Percentiles rank a stretch among this genome's conserved stretches.
These are phyloP conservation scores for Montifringilla adamsi DNA, from an alignment of 2,113 vertebrate genomes.

Conservation along the genomic window DNA sequence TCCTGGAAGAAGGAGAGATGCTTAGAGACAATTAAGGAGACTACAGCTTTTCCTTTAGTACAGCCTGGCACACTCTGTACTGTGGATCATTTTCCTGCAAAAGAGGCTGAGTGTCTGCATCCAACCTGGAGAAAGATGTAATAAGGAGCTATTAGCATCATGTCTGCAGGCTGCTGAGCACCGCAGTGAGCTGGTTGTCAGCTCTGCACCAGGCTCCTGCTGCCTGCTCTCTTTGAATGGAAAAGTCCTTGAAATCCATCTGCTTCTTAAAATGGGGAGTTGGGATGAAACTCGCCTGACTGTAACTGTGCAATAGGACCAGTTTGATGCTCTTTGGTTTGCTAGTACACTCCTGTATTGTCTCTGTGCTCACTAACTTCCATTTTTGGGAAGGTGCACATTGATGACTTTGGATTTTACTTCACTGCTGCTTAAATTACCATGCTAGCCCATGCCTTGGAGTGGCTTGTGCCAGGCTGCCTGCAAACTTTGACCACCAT, in stretches of 20 bases:
- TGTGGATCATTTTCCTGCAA: neutral
- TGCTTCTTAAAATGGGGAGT: neutral
- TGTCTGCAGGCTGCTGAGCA: neutral
- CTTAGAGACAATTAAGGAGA: neutral
- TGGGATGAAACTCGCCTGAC: neutral
- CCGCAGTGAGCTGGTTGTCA: neutral
- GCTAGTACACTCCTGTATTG: neutral
- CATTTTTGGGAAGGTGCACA: neutral
- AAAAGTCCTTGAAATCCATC: constrained; percentile 10
- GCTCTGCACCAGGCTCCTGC: neutral
- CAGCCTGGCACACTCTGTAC: neutral
- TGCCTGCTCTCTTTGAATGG: neutral
- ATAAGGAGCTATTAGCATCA: neutral
- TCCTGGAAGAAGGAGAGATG: neutral
- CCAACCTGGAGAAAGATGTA: neutral
- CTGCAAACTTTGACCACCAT: neutral
- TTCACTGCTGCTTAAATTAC: neutral
- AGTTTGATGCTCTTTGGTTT: neutral
- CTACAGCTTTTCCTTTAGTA: neutral
- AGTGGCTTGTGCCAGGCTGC: neutral
- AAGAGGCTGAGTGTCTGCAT: neutral
- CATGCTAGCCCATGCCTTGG: fast-evolving
- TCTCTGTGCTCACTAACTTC: neutral
- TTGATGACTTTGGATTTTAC: neutral
- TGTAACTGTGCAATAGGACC: neutral